Conservation (phyloP, 2,797 vertebrate genomes). For the Spizella passerina region DNA sequence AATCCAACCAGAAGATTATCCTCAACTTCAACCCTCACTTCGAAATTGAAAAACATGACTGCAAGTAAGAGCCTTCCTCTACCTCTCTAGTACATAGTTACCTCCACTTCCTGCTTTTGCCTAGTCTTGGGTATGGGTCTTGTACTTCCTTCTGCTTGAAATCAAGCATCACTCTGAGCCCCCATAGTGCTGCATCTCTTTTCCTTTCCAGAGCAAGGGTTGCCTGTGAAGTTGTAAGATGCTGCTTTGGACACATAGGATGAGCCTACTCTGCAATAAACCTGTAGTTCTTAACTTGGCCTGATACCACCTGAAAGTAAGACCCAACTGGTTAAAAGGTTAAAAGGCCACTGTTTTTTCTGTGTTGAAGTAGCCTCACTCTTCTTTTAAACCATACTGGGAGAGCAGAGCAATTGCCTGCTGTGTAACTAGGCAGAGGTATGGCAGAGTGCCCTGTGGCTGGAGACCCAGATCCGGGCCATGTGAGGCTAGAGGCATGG, state of each 20-base stretch:
- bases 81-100: not conserved
- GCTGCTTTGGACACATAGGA: not conserved
- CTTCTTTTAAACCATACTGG: not conserved
- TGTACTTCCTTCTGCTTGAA: not conserved
- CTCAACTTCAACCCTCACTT: conserved; percentile 99
- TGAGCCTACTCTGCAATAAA: not conserved
- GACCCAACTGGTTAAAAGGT: not conserved
- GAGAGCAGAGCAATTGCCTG: not conserved
- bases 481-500: not conserved
- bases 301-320: not conserved
- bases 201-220: not conserved
- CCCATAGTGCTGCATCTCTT: not conserved
- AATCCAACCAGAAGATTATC: conserved; percentile 93
- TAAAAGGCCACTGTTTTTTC: not conserved
- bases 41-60: conserved; percentile 97
- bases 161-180: not conserved
- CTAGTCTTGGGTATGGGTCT: not conserved
- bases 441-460: not conserved
- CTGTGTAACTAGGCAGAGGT: not conserved
- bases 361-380: not conserved
- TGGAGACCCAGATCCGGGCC: not conserved
- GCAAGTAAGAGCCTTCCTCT: conserved; percentile 85
- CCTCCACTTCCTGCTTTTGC: not conserved
- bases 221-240: not conserved
- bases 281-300: not conserved